These are phyloP conservation scores for Trichosurus vulpecula DNA, from an alignment of 2,797 vertebrate species.

Conservation along the genomic window DNA sequence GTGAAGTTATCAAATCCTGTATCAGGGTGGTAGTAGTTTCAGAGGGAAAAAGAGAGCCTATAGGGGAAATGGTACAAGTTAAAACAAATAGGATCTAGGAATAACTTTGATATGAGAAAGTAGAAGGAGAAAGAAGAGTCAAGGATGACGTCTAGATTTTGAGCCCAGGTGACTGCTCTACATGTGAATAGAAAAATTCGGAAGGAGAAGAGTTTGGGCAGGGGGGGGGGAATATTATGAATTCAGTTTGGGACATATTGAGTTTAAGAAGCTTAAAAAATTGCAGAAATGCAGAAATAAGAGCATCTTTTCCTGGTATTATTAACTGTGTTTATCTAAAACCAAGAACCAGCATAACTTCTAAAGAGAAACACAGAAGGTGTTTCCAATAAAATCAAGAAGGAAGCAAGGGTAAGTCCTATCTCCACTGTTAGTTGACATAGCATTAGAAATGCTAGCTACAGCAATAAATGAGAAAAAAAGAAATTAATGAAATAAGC, in stretches of 20 bases:
- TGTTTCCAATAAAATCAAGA: background rate
- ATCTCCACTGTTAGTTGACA: background rate
- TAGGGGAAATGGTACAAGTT: background rate
- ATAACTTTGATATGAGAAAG: background rate
- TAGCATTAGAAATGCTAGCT: background rate
- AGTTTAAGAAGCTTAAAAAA: background rate
- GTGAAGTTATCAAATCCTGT: background rate
- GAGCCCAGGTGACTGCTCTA: background rate
- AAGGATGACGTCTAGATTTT: background rate
- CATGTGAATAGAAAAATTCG: background rate
- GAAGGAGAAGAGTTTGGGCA: background rate
- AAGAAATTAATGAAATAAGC: background rate
- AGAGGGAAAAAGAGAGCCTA: background rate
- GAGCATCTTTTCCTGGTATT: background rate
- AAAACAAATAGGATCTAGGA: background rate
- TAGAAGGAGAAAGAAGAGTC: background rate
- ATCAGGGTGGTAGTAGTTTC: background rate
- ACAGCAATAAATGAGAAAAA: background rate
- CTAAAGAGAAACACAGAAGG: background rate
- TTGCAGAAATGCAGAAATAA: no score
- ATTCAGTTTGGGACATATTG: background rate
- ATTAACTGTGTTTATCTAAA: background rate
- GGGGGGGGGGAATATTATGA: background rate
- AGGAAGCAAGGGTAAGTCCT: background rate
- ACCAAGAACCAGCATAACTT: background rate